Base-by-base conservation (phyloP, 2,888 invertebrate genomes). In the Pandemis heparana region DNA sequence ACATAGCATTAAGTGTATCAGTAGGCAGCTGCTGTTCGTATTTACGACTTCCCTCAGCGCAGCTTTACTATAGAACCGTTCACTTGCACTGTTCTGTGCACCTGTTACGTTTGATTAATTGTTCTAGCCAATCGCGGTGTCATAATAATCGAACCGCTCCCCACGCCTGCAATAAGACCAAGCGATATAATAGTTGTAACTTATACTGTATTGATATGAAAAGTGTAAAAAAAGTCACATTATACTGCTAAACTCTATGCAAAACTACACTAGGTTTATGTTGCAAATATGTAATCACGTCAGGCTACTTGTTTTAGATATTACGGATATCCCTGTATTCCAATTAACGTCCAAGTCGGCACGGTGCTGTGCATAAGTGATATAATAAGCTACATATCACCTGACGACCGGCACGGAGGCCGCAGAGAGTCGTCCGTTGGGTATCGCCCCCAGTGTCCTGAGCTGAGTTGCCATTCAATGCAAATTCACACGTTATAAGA, bases 401-500 rank as follows among this genome's bases (percentile, higher is more conserved):
- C 23, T 18, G 74, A 60, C 65, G 60, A 59, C 60, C 48, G 63
- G 56, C 82, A 85, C 85, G 77, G 82, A 80, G 80, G 81, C 79
- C 80, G 83, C 80, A 80, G 79, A 80, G 83, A 86, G 87, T 85
- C 85, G 80, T 80, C 78, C 82, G 79, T 82, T 82, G 81, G 80
- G 84, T 84, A 86, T 86, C 87, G 87, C 86, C 86, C 84, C 83
- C 86, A 81, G 86, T 87, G 89, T 91, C 89, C 90, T 89, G 71
- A 73, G 73, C 60, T 41, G 65, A 70, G 69, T 87, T 85, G 83
- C 94, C 92, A 94, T 94, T 94, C 89, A 94, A 94, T 94, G 94
- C 94, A 94, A 94, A 94, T 94, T 88, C 86, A 82, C 86, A 89
- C 88, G 89, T 89, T 90, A 92, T 89, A 89, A 92, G 92, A 92